These are phyloP conservation scores for Dallia pectoralis DNA, from an alignment of 2,797 vertebrate species.

Conservation along the genomic window DNA sequence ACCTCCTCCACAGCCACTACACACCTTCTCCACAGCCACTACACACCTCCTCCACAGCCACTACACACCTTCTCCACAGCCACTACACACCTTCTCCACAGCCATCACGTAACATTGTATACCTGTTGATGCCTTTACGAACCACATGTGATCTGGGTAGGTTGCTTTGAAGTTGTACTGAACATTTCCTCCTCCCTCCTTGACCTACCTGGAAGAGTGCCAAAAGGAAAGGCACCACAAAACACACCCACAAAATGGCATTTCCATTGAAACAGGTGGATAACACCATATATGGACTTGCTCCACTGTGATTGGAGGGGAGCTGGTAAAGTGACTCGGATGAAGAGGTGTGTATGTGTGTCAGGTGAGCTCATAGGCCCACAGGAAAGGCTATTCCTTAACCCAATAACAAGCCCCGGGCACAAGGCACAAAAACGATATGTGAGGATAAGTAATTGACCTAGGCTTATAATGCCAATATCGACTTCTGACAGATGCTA, in stretches of 20 bases:
- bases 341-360: conserved; percentile 30
- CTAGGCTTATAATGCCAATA: conserved; percentile 13
- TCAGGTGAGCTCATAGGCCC: conserved; percentile 46
- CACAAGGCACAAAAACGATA: conserved; percentile 44
- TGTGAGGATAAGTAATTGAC: conserved; percentile 46
- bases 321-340: conserved; percentile 20
- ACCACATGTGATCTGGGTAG: background rate
- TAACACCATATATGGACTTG: conserved; percentile 57
- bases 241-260: conserved; percentile 7
- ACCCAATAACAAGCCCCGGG: conserved; percentile 6
- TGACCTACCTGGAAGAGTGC: conserved; percentile 34
- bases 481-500: conserved; percentile 28
- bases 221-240: conserved; percentile 49
- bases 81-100: no score
- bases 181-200: conserved; percentile 33
- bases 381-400: conserved; percentile 29
- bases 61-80: no score
- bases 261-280: conserved; percentile 32
- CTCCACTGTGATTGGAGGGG: conserved; percentile 56
- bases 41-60: conserved; percentile 4
- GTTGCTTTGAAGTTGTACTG: conserved; percentile 16
- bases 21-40: background rate
- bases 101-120: background rate
- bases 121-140: background rate
- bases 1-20: no score